Evolutionary conservation across 2,797 vertebrate genomes (phyloP), one percentile per base, ranked within the genome.

Genomic region (Alauda arvensis): DNA sequence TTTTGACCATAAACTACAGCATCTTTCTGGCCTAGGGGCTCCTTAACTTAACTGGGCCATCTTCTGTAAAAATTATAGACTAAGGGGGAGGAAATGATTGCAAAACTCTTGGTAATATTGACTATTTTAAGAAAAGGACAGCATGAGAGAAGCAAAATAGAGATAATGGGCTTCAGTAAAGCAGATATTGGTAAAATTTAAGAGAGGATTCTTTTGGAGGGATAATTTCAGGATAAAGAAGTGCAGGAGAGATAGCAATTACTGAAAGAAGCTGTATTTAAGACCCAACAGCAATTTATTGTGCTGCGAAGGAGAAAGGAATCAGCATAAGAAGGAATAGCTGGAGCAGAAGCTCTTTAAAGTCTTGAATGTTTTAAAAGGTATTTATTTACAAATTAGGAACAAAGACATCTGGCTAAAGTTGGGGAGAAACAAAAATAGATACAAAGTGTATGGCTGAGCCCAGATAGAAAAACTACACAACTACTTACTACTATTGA

Each of bases 211-310:
- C 16, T 84, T 68, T 77, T 46, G 53, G 49, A 80, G 68, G 37
- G 34, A 81, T 82, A 86, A 76, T 85, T 87, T 78, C 72, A 84
- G 45, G 88, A 78, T 72, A 76, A 93, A 69, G 60, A 57, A 74
- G 23, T 26, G 16, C 34, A 82, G n/a, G 29, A 60, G 71, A 83
- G 29, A 68, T 3, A 71, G 49, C 42, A 74, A 31, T 93, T 94
- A 88, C 42, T 53, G 65, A 79, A 89, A 72, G 53, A 63, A 86
- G 12, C 14, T 70, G n/a, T 76, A 42, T 88, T 88, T 94, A 63
- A 87, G 51, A 67, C 28, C 65, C 20, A 83, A 56, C 20, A 75
- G 60, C 33, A 59, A 62, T 72, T 84, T 81, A 72, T 15, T 57
- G 8, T 63, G 42, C 68, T 84, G 18, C 7, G 8, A 67, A 74